phyloP scores from a whole-genome alignment of 1,140 invertebrate species.

The Mya arenaria region DNA sequence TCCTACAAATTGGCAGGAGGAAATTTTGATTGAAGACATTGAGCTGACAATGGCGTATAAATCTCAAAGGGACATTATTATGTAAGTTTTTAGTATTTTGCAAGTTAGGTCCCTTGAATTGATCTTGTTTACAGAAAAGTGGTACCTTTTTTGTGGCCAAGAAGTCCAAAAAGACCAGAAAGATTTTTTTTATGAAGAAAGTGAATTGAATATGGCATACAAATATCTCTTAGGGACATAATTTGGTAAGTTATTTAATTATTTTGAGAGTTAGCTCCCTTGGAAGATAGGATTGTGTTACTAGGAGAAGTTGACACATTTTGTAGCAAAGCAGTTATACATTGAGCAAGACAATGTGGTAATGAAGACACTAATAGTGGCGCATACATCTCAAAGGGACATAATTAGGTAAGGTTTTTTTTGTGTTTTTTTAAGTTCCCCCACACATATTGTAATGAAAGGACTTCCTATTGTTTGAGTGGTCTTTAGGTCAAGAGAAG shows the following conservation, averaged over 20 bases:
- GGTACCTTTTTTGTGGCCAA: too few relatives aligned
- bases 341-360: slow-evolving; percentile 86
- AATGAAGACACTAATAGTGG: slow-evolving; percentile 94
- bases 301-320: too few relatives aligned
- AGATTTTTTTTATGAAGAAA: neutral
- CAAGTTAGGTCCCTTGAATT: neutral
- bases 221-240: neutral
- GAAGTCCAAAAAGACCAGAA: neutral
- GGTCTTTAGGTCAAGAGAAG: too few relatives aligned
- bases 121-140: too few relatives aligned
- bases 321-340: slow-evolving; percentile 87
- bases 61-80: slow-evolving; percentile 95
- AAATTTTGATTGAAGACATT: slow-evolving; percentile 92
- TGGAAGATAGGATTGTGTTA: too few relatives aligned
- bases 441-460: too few relatives aligned
- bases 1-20: slow-evolving; percentile 86
- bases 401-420: slow-evolving; percentile 88
- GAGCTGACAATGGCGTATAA: slow-evolving; percentile 95
- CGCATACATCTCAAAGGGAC: slow-evolving; percentile 96
- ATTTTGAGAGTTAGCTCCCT: too few relatives aligned
- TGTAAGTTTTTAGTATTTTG: slow-evolving; percentile 81
- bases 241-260: neutral
- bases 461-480: too few relatives aligned
- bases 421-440: too few relatives aligned
- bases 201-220: neutral